Percentiles rank a stretch among this genome's conserved stretches.
These are phyloP conservation scores for Drosophila murphyi DNA, from an alignment of 1,140 invertebrate genomes.

Conservation along the genomic window DNA sequence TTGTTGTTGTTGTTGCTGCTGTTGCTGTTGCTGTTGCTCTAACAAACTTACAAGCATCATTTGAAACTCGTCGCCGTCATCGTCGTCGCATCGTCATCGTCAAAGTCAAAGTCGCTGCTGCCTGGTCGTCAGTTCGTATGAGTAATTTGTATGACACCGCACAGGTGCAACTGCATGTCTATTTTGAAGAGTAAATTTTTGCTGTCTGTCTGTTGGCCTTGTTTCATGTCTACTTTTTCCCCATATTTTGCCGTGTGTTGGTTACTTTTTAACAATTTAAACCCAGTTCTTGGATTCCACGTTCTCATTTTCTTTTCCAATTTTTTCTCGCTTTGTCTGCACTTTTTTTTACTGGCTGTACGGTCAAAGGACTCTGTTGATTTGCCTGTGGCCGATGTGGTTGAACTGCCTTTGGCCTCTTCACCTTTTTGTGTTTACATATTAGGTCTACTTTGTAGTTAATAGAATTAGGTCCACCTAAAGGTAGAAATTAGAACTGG, in stretches of 20 bases:
- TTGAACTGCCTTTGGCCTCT: constrained; percentile 8
- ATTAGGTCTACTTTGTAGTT: constrained; percentile 13
- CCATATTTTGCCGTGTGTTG: background rate
- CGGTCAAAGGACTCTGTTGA: constrained; percentile 10
- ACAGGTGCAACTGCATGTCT: constrained; percentile 23
- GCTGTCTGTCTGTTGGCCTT: constrained; percentile 24
- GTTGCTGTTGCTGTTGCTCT: constrained; percentile 46
- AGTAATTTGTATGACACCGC: constrained; percentile 71
- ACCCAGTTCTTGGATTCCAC: background rate
- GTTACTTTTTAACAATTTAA: constrained; percentile 7
- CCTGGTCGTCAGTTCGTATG: constrained; percentile 63
- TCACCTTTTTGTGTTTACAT: constrained; percentile 1
- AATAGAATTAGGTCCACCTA: constrained; percentile 63
- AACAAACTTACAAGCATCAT: constrained; percentile 80
- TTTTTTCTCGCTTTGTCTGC: constrained; percentile 12
- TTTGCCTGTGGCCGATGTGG: constrained; percentile 26
- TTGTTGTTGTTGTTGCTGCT: constrained; percentile 23
- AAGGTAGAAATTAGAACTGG: constrained; percentile 49
- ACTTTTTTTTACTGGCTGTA: background rate
- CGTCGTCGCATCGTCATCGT: constrained; percentile 2
- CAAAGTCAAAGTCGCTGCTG: constrained; percentile 39
- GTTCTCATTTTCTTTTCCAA: background rate
- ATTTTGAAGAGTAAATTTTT: constrained; percentile 11
- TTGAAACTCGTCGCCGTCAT: constrained; percentile 67
- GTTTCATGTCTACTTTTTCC: background rate